Evolutionary conservation across 2,113 vertebrate genomes (phyloP), one percentile per base, ranked within the genome.

Genomic region (Ailuropoda melanoleuca): DNA sequence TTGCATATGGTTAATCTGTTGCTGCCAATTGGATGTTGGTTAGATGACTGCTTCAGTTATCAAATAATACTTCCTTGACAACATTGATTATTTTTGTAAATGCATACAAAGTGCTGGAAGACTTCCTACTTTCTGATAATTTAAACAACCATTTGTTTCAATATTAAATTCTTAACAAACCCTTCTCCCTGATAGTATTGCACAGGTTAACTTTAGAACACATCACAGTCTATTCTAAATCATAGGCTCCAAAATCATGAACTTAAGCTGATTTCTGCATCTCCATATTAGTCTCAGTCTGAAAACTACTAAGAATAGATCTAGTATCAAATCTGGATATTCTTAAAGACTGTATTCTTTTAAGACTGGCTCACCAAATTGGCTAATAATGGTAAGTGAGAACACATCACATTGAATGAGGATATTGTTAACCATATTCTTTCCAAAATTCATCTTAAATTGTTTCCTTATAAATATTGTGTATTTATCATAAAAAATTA

Each of bases 401-500:
- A 26, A 91, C 46, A 87, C 1, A 39, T 78, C 78, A 58, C 48
- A 62, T 21, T 90, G 75, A 84, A 50, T 74, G 68, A 95, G 23
- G n/a, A 5, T 62, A 60, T 39, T 77, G 21, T 77, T 78, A 62
- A 11, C 39, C 48, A 50, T 31, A 94, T 60, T 81, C 24, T 68
- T 10, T 39, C 17, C 48, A 93, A 77, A 37, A 87, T 83, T 95
- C 75, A 53, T 68, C n/a, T 39, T 60, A 97, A 86, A 56, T 60
- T 94, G 24, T 70, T 96, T 97, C 74, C 56, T 68, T 77, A 88
- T 58, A 92, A 90, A 29, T 26, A 19, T 39, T 93, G 1, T 60
- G 2, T 56, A 95, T 92, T 95, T 95, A 53, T 88, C 62, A 93
- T 85, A 6, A 56, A 85, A 88, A 89, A 91, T 53, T 21, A 88